Base-by-base conservation (phyloP, 2,797 vertebrate genomes). In the Myotis myotis region DNA sequence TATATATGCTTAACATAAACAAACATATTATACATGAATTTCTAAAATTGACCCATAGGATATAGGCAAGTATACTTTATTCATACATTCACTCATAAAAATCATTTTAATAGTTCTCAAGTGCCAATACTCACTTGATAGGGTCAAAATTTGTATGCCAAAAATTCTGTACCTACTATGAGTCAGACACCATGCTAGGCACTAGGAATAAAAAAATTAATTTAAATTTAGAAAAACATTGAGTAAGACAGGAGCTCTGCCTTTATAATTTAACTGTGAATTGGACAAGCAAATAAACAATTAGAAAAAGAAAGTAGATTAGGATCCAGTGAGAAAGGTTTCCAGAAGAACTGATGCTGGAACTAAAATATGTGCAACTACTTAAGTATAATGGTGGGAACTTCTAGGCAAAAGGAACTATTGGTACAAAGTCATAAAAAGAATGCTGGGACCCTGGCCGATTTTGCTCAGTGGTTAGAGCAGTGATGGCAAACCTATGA, bases 31-130 rank as follows among this genome's bases (percentile, higher is more conserved):
- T 60, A 60, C 57, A 72, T 30, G 30, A 91, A 62, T 60, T 82
- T 89, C 81, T 47, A 87, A 76, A 94, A 96, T 47, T 71, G 81
- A 82, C 5, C 13, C 57, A 90, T 2, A 96, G 15, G 38, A 57
- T 81, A 90, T 3, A 88, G 20, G 49, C 8, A 87, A 93, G 93
- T 33, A 80, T 0, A 90, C 13, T 66, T 30, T 11, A 7, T 25
- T 91, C 6, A 64, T 5, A 72, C 1, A 16, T 12, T 70, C 36
- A 44, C 28, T 76, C 33, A 85, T 33, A 87, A 92, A 87, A 90
- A 76, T 57, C 53, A 76, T 17, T 62, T 74, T 23, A 89, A 6
- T 25, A 83, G 81, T 20, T 66, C 30, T 9, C 71, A 64, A 70
- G 38, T 41, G 10, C 5, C 47, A 95, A 53, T 22, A 82, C 2